These are phyloP conservation scores for Drosophila miranda DNA, from an alignment of 1,140 invertebrate genomes.

Conservation along the genomic window DNA sequence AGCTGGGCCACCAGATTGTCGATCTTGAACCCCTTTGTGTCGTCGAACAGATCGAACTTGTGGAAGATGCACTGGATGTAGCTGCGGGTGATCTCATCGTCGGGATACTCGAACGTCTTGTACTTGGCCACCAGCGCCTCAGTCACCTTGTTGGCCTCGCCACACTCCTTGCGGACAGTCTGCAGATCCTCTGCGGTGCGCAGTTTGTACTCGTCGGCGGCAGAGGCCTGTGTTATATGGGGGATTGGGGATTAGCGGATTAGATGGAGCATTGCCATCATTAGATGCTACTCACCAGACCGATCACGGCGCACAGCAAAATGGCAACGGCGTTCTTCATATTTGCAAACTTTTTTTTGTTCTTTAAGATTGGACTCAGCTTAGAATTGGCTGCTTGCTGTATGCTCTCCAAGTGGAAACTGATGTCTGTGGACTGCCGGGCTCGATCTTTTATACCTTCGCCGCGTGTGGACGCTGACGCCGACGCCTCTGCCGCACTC, in stretches of 20 bases:
- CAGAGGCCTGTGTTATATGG: slow-evolving; percentile 45
- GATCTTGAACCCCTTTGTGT: slow-evolving; percentile 75
- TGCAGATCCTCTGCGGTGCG: slow-evolving; percentile 76
- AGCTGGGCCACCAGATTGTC: slow-evolving; percentile 77
- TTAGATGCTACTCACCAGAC: slow-evolving; percentile 55
- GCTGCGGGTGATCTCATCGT: slow-evolving; percentile 79
- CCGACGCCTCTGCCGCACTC: slow-evolving; percentile 21
- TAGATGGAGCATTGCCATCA: not conserved
- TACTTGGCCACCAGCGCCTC: slow-evolving; percentile 73
- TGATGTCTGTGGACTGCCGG: slow-evolving; percentile 36
- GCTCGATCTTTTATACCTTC: slow-evolving; percentile 61
- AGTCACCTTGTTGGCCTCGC: slow-evolving; percentile 67
- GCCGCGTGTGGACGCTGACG: slow-evolving; percentile 4
- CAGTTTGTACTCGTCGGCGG: slow-evolving; percentile 76
- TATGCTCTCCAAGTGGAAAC: slow-evolving; percentile 51
- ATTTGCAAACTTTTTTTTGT: slow-evolving; percentile 24
- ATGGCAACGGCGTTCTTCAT: slow-evolving; percentile 73
- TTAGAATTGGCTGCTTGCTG: slow-evolving; percentile 26
- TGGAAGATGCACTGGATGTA: slow-evolving; percentile 80
- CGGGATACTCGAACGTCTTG: slow-evolving; percentile 80
- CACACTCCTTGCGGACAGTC: slow-evolving; percentile 73
- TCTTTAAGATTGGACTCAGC: slow-evolving; percentile 1
- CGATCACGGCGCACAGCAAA: slow-evolving; percentile 68
- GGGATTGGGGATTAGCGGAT: not conserved
- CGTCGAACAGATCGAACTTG: slow-evolving; percentile 78